Base-by-base conservation (phyloP, 2,888 invertebrate species). In the Endomychus coccineus region DNA sequence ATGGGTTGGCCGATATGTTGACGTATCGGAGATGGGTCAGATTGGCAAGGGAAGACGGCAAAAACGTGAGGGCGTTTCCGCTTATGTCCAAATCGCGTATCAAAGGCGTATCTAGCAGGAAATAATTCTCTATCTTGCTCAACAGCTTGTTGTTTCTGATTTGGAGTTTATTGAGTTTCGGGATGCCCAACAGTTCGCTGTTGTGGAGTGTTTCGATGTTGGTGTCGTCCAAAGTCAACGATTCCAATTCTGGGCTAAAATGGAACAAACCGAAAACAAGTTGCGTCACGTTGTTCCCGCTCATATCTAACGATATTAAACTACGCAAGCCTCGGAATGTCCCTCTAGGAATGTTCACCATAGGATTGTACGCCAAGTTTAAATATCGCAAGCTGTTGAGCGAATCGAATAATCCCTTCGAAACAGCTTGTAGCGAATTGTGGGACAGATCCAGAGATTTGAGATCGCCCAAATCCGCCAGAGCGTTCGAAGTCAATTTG, bases 1-100 rank as follows among this genome's bases (percentile, higher is more conserved):
- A 88, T 16, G 80, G 80, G 61, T 91, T 91, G 37, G 77, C 75
- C 19, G 75, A 70, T 46, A 90, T 74, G 47, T 77, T 74, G 16
- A 90, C 63, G 43, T 75, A 73, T 48, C 72, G 67, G 35, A 90
- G 64, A 29, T 72, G 65, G 4, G 73, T 69, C 36, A 89, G 67
- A 51, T 76, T 71, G 34, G 75, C 73, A 34, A 91, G 60, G 10
- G 82, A 78, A 36, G 74, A 69, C 14, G 87, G 88, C 50, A 89
- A 64, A 53, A 77, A 78, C 19, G 77, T 75, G 51, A 88, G 62
- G 33, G 74, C 72, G 64, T 88, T 87, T 39, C 75, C 73, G 44
- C 77, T 79, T 40, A 88, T 69, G 58, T 84, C 78, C 44, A 88
- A 65, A 33, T 73, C 70, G 44, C 75, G 72, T 32, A 88, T 52